Base-by-base conservation (phyloP, 2,797 vertebrate genomes). In the Halcyon chelicuti region DNA sequence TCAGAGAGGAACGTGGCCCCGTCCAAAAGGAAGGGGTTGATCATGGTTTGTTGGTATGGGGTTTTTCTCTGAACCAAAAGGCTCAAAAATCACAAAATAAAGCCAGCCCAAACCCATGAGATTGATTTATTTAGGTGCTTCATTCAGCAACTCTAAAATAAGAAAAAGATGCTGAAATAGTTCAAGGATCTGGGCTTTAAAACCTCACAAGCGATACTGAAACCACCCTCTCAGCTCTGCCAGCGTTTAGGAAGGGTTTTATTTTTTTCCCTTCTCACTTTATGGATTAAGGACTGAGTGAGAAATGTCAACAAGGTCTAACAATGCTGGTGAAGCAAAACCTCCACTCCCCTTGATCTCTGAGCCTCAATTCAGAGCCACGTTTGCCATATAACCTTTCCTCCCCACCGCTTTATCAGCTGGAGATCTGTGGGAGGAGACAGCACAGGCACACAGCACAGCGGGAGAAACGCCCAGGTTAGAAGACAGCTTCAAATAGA, bases 91-190 rank as follows among this genome's bases (percentile, higher is more conserved):
- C 76, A 84, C 12, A 81, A 81, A 80, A 60, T 71, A 82, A 86
- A 93, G 62, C 54, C 94, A 93, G 58, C 12, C 77, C 62, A 11
- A 88, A 93, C 22, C 58, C 83, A 60, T n/a, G 58, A 4, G 39
- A 75, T 19, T 73, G 76, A 90, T 93, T 90, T 90, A 88, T 90
- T 90, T 37, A 9, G 4, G 71, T 81, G 66, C 51, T 88, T 93
- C 70, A 51, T 88, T 90, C 86, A 90, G 80, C 86, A 73, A 9
- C 65, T 35, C 57, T 52, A 74, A 84, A 94, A 92, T 51, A 35
- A 47, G 58, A 78, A 94, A 90, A 95, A 95, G 46, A 96, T 92
- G 90, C 66, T 79, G 58, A 70, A 75, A 78, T 81, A 47, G 58
- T 93, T 88, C 51, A 70, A 84, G 62, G 73, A 68, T 73, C 79